Conservation (phyloP, 2,113 vertebrate species). For the Entelurus aequoreus region DNA sequence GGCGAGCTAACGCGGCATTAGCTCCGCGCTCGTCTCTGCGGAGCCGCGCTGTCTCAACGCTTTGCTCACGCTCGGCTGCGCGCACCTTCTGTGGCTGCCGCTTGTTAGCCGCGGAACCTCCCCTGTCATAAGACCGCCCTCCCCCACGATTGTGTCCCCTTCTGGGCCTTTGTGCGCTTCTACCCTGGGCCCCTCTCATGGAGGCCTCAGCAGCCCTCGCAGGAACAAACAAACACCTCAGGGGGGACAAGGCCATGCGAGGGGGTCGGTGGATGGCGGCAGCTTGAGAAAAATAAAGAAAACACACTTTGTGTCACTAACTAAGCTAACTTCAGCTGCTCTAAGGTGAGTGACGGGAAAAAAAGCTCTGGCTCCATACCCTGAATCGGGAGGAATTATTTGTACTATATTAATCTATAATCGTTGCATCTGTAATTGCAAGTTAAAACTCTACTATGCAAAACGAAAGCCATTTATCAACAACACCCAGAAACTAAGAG, state of each 20-base stretch:
- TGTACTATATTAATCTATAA: no score
- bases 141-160: constrained; percentile 24
- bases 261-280: not conserved
- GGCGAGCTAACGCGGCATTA: constrained; percentile 67
- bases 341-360: no score
- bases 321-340: no score
- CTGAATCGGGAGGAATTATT: no score
- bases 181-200: not conserved
- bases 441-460: no score
- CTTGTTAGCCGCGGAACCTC: constrained; percentile 50
- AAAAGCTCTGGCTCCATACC: no score
- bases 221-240: constrained; percentile 8
- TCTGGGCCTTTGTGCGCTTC: constrained; percentile 23
- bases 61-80: constrained; percentile 60
- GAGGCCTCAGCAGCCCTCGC: constrained; percentile 26
- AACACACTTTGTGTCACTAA: no score
- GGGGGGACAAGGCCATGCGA: not conserved
- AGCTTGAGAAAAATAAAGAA: no score
- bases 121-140: constrained; percentile 38
- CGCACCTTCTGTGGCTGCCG: constrained; percentile 68
- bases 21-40: constrained; percentile 56
- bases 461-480: no score
- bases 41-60: constrained; percentile 60
- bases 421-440: no score
- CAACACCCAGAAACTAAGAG: no score